Evolutionary conservation across 92 coral and sea anemone genomes (phyloP), one percentile per base, ranked within the genome.

Genomic region (Porites rus): DNA sequence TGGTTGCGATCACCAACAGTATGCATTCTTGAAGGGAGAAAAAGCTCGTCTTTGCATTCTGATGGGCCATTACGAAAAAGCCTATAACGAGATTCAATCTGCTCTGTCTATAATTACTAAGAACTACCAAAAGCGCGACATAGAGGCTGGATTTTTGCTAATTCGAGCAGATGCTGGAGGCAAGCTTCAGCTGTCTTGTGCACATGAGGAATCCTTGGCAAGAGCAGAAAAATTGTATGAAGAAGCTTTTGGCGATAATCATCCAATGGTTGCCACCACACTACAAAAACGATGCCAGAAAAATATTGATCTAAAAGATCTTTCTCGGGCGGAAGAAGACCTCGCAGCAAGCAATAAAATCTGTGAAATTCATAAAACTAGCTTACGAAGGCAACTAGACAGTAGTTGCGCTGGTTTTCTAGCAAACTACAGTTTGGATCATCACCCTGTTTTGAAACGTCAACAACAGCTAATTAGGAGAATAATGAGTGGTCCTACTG

Each of bases 291-390:
- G n/a, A 24, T 66, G 84, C 56, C 18, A 12, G 20, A 1, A 4
- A 80, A 7, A 24, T 69, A 17, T 80, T 14, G 84, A 80, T 4
- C 18, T 56, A 24, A 21, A 17, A 12, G 0, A n/a, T 31, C 13
- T 6, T 13, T 14, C 50, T 19, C 53, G 22, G 24, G 76, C 84
- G 0, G 5, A 22, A 10, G 12, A 67, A 66, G 66, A 66, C 51
- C 52, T 66, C 12, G 64, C 66, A 51, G 84, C 50, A 56, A 80
- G 84, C 46, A 53, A 67, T 22, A 1, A 67, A 28, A 68, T 68
- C 24, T 80, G 84, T 80, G 75, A 65, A 21, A 17, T 66, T 3
- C 74, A 66, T 54, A 80, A 68, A 77, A 77, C 18, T 22, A 51
- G n/a, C 46, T 61, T 77, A n/a, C 14, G 10, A 52, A 52, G 63